Evolutionary conservation across 2,797 vertebrate genomes (phyloP).

Genomic region (Rallus crepitans): DNA sequence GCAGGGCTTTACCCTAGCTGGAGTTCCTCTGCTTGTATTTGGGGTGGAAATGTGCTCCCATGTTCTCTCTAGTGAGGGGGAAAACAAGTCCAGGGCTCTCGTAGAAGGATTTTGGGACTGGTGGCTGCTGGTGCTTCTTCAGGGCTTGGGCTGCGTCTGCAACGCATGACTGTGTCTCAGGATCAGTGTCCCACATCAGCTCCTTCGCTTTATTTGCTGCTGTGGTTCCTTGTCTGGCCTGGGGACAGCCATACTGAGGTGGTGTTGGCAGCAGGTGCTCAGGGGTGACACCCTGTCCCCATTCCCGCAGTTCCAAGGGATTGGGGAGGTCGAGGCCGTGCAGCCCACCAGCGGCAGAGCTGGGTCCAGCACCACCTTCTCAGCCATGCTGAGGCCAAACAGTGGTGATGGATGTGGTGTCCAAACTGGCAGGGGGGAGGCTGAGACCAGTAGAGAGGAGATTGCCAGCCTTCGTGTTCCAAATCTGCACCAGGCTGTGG

Average conservation of each 20-base stretch:
- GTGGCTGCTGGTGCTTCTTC: background rate
- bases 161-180: background rate
- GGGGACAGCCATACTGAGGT: background rate
- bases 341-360: background rate
- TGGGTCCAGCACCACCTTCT: background rate
- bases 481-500: background rate
- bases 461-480: background rate
- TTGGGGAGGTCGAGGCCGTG: background rate
- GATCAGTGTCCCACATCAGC: background rate
- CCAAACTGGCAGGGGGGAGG: background rate
- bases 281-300: background rate
- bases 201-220: background rate
- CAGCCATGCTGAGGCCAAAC: rapidly evolving
- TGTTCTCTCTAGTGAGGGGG: background rate
- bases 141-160: background rate
- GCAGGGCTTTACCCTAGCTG: background rate
- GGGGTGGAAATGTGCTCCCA: rapidly evolving
- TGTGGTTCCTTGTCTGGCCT: background rate
- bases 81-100: background rate
- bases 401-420: rapidly evolving
- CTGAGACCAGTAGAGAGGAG: background rate
- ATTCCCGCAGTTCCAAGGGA: background rate
- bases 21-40: background rate
- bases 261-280: no score
- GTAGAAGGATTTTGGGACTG: background rate